Base-by-base conservation (phyloP, 1,140 invertebrate species). In the Cyclargus thomasi region DNA sequence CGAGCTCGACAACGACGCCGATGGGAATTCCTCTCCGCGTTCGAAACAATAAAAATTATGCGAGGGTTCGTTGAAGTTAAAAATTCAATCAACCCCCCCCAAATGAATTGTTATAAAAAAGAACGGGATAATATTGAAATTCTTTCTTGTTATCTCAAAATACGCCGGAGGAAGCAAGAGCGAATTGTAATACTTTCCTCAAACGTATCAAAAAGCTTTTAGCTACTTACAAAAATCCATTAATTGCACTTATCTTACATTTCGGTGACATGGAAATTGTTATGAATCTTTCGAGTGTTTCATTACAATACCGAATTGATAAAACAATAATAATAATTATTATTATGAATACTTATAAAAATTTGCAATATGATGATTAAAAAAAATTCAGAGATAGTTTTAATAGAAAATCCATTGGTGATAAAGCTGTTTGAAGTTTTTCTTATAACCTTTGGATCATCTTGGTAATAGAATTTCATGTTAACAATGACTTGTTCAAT, bases 41-140 rank as follows among this genome's bases (percentile, higher is more conserved):
- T 47, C 39, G 39, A 47, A 47, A 47, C 39, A 47, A 47, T 47
- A 47, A 47, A 47, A 47, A 16, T 47, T 47, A 47, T 47, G 39
- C 1, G 39, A 16, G 2, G 29, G 29, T 29, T 14, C 39, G 14
- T 14, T 16, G 39, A 14, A 47, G 39, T 47, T 47, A 16, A 29
- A 29, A 29, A 29, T 29, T 29, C 29, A 29, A 29, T 29, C 29
- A 47, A 47, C 14, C 14, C 14, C 14, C 14, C 39, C 39, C 39
- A 16, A 47, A 47, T 47, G 10, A 47, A 47, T 47, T 47, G 39
- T 14, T 47, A 47, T 1, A 29, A 29, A 8, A 29, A 29, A 29
- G 23, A 29, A 39, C 36, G 36, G 11, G 36, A 8, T 7, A 39
- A 39, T 8, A 39, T 39, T 39, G 8, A 39, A 39, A 39, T 39